Evolutionary conservation across 1,140 invertebrate species (phyloP).

Genomic region (Phenacoccus solenopsis): DNA sequence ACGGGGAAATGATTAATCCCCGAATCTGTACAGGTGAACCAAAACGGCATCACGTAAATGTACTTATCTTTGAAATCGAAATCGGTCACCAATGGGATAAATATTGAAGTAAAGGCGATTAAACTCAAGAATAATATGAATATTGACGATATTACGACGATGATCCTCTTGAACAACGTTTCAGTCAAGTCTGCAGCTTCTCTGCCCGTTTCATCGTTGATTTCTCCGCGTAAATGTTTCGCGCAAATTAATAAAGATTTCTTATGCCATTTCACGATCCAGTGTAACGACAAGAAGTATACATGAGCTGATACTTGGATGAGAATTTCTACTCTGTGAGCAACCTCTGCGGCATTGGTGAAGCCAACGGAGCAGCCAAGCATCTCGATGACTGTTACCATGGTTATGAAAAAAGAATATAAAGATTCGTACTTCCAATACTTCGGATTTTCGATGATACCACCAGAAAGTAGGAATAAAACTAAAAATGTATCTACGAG

Average conservation of each 20-base stretch:
- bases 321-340: not conserved
- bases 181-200: not conserved
- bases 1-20: not conserved
- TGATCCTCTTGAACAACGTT: not conserved
- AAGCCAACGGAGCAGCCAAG: not conserved
- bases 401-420: not conserved
- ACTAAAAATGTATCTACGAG: not conserved
- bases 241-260: not conserved
- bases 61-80: conserved; percentile 7
- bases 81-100: not conserved
- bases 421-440: not conserved
- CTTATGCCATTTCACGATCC: not conserved
- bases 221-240: not conserved
- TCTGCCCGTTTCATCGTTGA: not conserved
- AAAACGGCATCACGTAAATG: conserved; percentile 5
- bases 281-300: not conserved
- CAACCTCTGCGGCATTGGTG: not conserved
- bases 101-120: not conserved
- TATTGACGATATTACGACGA: not conserved
- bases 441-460: not conserved
- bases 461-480: not conserved
- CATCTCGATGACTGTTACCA: not conserved
- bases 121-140: not conserved
- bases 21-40: not conserved
- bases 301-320: not conserved